phyloP scores from a whole-genome alignment of 2,113 vertebrate genomes.

The Cyanocitta stelleri region DNA sequence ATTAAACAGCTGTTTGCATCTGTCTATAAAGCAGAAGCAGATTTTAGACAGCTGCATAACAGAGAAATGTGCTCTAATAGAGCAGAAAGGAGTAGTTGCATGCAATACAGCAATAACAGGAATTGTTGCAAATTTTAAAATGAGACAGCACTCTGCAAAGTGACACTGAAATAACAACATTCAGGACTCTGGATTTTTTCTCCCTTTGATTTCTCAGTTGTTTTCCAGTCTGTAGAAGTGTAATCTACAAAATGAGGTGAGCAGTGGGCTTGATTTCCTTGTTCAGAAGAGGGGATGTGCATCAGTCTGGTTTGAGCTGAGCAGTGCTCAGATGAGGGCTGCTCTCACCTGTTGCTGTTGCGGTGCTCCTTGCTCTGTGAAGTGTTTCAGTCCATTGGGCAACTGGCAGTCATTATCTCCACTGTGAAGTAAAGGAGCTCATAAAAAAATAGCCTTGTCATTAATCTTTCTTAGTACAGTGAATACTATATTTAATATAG shows the following conservation, averaged over 20 bases:
- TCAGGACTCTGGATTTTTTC: background rate
- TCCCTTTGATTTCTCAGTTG: background rate
- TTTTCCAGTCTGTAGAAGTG: background rate
- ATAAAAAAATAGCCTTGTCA: background rate
- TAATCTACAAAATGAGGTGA: background rate
- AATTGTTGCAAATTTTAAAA: conserved; percentile 26
- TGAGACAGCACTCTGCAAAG: background rate
- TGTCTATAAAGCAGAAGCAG: conserved; percentile 34
- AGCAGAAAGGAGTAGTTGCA: background rate
- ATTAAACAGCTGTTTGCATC: conserved; percentile 56
- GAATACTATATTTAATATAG: background rate
- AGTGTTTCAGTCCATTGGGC: accelerated
- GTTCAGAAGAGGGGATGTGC: background rate
- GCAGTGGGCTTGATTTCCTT: background rate
- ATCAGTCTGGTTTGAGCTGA: background rate
- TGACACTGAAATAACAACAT: background rate
- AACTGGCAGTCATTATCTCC: background rate
- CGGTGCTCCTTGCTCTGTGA: background rate
- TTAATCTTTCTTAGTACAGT: background rate
- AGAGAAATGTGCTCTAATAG: background rate
- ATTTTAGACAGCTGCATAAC: conserved; percentile 34
- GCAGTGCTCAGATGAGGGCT: background rate
- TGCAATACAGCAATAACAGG: background rate
- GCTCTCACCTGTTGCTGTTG: background rate
- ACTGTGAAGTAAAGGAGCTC: background rate